Evolutionary conservation across 2,888 invertebrate genomes (phyloP).

Genomic region (Labia minor): DNA sequence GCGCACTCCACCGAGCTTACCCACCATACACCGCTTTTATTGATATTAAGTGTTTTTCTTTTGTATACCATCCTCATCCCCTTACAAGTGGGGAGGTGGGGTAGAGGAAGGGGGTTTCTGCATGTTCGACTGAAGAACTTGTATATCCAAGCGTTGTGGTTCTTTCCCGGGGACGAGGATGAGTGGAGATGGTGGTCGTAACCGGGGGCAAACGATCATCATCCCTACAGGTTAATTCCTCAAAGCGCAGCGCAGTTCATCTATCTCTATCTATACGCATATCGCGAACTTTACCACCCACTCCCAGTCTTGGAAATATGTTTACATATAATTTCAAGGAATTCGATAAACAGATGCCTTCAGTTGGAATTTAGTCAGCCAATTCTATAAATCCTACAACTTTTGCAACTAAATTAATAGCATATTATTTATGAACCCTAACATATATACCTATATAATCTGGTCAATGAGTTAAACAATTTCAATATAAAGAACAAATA

Average conservation of each 20-base stretch:
- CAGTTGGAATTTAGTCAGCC: not conserved
- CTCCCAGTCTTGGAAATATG: slow-evolving; percentile 1
- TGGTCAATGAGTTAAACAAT: too few relatives aligned
- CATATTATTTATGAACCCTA: too few relatives aligned
- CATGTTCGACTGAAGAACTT: not conserved
- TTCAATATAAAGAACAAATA: too few relatives aligned
- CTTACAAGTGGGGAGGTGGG: not conserved
- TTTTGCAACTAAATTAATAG: too few relatives aligned
- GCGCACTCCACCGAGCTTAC: not conserved
- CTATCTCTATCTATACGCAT: not conserved
- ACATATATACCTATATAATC: too few relatives aligned
- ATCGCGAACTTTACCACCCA: not conserved
- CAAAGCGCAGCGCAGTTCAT: not conserved
- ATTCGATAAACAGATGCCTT: not conserved
- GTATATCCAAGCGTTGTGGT: not conserved
- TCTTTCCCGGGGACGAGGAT: not conserved
- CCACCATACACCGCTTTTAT: not conserved
- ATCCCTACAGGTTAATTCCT: not conserved
- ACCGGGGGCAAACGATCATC: not conserved
- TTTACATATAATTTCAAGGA: not conserved
- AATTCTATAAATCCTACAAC: slow-evolving; percentile 14
- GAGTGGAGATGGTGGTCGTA: not conserved
- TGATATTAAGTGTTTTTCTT: slow-evolving; percentile 7
- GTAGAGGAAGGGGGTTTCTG: not conserved
- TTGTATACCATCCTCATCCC: not conserved